phyloP scores from a whole-genome alignment of 92 coral and sea anemone species.

The Epizoanthus stellaris region DNA sequence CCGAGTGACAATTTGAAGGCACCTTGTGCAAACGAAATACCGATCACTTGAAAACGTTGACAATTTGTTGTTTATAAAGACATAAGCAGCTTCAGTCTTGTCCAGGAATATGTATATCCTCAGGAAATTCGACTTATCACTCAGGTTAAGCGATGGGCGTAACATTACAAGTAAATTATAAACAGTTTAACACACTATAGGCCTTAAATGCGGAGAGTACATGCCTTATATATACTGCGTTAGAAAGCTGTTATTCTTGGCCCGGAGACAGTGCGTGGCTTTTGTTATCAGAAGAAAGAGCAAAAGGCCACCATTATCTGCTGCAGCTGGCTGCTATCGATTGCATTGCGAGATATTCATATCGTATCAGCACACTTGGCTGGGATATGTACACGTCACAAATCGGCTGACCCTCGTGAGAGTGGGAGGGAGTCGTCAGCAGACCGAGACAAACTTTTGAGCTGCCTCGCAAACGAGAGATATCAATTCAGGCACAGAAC shows the following conservation, averaged over 20 bases:
- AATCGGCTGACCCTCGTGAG: constrained; percentile 36
- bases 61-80: background rate
- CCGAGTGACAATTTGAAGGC: background rate
- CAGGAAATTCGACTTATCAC: constrained; percentile 19
- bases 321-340: constrained; percentile 47
- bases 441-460: constrained; percentile 39
- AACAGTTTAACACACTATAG: background rate
- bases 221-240: background rate
- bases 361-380: constrained; percentile 30
- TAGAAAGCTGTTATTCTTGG: background rate
- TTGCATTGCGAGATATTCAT: constrained; percentile 21
- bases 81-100: background rate
- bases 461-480: constrained; percentile 32
- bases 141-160: constrained; percentile 18
- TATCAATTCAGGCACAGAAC: constrained; percentile 17
- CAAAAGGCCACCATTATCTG: background rate
- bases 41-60: constrained; percentile 10
- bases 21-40: constrained; percentile 17
- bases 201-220: background rate
- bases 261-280: background rate
- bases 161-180: background rate
- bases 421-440: background rate
- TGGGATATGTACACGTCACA: constrained; percentile 31
- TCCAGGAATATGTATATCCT: constrained; percentile 1
- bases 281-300: constrained; percentile 19